Base-by-base conservation (phyloP, 2,888 invertebrate species). In the Melinopterus prodromus region DNA sequence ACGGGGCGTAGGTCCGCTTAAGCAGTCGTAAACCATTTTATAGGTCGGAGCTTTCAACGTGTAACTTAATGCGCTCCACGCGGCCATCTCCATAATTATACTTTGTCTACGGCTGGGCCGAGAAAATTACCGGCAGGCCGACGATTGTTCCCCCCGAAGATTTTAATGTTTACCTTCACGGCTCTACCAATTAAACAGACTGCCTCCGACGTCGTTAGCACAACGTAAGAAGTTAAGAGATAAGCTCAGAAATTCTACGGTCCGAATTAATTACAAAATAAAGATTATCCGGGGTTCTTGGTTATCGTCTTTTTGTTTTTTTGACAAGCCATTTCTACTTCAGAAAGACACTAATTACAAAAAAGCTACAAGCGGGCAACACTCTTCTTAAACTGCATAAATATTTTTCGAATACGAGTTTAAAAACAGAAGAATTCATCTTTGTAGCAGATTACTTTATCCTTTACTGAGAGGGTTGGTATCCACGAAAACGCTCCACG, bases 11-110 rank as follows among this genome's bases (percentile, higher is more conserved):
- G 53, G 53, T 53, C 53, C 85, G 85, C 86, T 87, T 86, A 87
- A 88, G 87, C 85, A 87, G 86, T 87, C 88, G 87, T 88, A 88
- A 88, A 88, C 86, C 83, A 87, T 87, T 88, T 88, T 87, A 88
- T 88, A 88, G 87, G 87, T 87, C 81, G 83, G 86, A 85, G 88
- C 88, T 88, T 88, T 88, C 87, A 88, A 84, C 87, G 86, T 87
- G 87, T 86, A 87, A 85, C 86, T 86, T 86, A 88, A 87, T 87
- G 87, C 84, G 86, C 15, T 36, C 87, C 86, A 84, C 85, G 84
- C 86, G 86, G 84, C 87, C 86, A 87, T 88, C 86, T 86, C 85
- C 86, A 86, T 87, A 88, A 88, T 88, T 87, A 87, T 86, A 87
- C 86, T 86, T 86, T 86, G 86, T 86, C 87, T 86, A 87, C 35